Conservation (phyloP, 2,797 vertebrate genomes). For the Megaceryle alcyon region DNA sequence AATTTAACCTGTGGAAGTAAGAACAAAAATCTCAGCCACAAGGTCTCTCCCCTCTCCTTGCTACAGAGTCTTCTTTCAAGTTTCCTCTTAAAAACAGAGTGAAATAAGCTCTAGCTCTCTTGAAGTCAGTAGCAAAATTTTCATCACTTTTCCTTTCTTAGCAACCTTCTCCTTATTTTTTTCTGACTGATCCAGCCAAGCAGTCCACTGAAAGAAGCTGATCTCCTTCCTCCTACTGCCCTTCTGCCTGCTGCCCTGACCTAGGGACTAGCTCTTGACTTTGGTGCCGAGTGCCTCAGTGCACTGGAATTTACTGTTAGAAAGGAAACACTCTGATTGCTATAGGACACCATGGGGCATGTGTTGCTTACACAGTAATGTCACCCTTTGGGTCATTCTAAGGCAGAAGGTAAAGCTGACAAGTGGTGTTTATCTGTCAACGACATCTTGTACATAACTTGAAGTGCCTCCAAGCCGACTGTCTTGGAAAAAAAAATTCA, state of each 20-base stretch:
- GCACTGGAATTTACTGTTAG: constrained; percentile 53
- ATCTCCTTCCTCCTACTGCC: not conserved
- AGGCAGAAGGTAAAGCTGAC: constrained; percentile 63
- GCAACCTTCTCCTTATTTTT: not conserved
- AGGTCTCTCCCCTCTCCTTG: not conserved
- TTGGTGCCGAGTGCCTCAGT: constrained; percentile 2
- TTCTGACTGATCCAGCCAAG: not conserved
- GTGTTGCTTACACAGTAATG: constrained; percentile 71
- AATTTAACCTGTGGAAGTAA: not conserved
- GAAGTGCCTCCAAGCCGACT: constrained; percentile 57
- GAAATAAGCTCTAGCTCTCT: not conserved
- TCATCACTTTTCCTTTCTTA: not conserved
- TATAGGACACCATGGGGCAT: constrained; percentile 67
- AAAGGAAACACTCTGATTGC: constrained; percentile 67
- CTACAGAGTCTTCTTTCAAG: not conserved
- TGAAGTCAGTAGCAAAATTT: not conserved
- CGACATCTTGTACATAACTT: constrained; percentile 60
- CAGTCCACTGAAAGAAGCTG: not conserved
- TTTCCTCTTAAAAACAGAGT: not conserved
- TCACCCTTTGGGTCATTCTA: constrained; percentile 62
- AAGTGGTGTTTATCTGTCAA: constrained; percentile 72
- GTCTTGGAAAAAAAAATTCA: constrained; percentile 10
- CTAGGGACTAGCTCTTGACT: constrained; percentile 32
- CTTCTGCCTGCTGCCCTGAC: constrained; percentile 7
- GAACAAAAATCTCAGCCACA: not conserved